Conservation (phyloP, 2,113 vertebrate species). For the Semicossyphus pulcher region DNA sequence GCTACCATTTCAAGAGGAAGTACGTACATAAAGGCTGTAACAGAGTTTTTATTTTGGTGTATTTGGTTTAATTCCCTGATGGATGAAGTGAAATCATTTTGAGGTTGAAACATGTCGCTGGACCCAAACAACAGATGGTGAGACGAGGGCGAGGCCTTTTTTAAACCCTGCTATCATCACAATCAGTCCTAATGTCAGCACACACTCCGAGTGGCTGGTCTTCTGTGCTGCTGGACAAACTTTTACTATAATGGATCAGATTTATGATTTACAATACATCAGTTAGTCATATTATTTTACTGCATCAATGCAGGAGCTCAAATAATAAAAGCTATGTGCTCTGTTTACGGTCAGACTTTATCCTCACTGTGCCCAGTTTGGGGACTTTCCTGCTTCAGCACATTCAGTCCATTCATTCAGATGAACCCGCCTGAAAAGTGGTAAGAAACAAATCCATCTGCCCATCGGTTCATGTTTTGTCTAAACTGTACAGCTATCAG, state of each 20-base stretch:
- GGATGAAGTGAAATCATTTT: not conserved
- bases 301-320: not conserved
- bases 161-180: conserved; percentile 17
- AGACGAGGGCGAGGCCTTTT: not conserved
- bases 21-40: not conserved
- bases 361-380: not conserved
- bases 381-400: too few relatives aligned
- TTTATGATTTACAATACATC: not conserved
- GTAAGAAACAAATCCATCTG: not conserved
- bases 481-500: not conserved
- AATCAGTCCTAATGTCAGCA: not conserved
- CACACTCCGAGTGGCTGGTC: too few relatives aligned
- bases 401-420: too few relatives aligned
- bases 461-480: not conserved
- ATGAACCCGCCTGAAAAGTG: too few relatives aligned
- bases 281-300: not conserved
- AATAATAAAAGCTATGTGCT: not conserved
- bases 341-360: not conserved
- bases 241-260: not conserved
- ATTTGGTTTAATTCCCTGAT: not conserved
- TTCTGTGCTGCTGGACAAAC: not conserved
- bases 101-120: conserved; percentile 12
- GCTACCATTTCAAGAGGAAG: not conserved
- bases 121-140: conserved; percentile 37
- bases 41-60: not conserved